These are phyloP conservation scores for Drosophila tanythrix DNA, from an alignment of 2,888 invertebrate species.

Conservation along the genomic window DNA sequence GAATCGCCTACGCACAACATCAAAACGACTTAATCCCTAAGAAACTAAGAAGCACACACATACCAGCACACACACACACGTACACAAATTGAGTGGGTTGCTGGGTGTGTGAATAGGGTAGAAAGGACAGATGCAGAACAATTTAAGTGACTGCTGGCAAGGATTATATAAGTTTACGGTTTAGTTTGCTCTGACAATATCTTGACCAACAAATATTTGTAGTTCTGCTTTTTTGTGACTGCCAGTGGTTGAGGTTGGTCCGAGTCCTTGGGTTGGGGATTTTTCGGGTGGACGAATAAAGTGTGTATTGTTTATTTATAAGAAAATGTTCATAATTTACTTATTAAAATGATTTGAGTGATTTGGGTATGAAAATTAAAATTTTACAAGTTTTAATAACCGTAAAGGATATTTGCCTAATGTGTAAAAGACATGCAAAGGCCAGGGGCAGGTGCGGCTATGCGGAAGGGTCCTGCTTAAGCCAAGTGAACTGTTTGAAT, in stretches of 20 bases:
- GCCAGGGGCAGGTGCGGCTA: background rate
- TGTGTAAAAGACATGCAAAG: constrained; percentile 28
- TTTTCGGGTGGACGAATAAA: constrained; percentile 67
- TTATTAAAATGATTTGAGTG: constrained; percentile 82
- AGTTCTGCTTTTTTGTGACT: constrained; percentile 46
- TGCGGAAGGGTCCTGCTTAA: constrained; percentile 58
- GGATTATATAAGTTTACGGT: constrained; percentile 72
- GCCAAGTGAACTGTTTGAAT: constrained; percentile 75
- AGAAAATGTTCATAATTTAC: constrained; percentile 77
- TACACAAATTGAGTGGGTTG: background rate
- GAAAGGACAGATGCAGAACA: constrained; percentile 22
- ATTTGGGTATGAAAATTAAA: constrained; percentile 79
- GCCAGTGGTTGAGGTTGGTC: constrained; percentile 33
- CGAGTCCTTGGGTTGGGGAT: constrained; percentile 10
- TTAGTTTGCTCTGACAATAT: constrained; percentile 54
- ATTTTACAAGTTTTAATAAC: constrained; percentile 75
- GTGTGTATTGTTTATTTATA: constrained; percentile 81
- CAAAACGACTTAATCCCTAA: constrained; percentile 76
- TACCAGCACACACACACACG: constrained; percentile 14
- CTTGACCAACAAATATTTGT: constrained; percentile 72
- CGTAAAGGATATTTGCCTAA: constrained; percentile 74
- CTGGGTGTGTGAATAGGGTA: background rate
- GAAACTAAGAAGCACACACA: constrained; percentile 32
- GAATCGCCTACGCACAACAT: constrained; percentile 75
- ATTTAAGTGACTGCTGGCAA: constrained; percentile 71